Conservation (phyloP, 2,797 vertebrate genomes). For the Ibycter americanus region DNA sequence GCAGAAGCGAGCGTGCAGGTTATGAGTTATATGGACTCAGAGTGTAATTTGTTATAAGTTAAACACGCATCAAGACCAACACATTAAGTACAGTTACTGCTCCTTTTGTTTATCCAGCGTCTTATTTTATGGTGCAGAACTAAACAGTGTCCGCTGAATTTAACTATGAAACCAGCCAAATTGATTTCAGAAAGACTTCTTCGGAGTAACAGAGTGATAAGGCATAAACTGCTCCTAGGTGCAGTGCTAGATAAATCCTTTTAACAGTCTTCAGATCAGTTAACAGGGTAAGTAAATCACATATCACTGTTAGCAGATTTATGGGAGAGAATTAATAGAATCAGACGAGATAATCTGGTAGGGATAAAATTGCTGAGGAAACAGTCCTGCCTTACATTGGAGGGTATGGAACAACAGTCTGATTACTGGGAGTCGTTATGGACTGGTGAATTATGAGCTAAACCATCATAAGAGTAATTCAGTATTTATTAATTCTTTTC, state of each 20-base stretch:
- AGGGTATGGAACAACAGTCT: constrained; percentile 70
- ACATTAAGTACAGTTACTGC: constrained; percentile 13
- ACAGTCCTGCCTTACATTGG: constrained; percentile 70
- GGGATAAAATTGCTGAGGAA: constrained; percentile 79
- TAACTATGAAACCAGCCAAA: constrained; percentile 62
- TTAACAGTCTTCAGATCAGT: constrained; percentile 79
- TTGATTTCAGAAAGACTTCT: constrained; percentile 72
- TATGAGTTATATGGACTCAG: background rate
- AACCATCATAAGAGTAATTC: constrained; percentile 78
- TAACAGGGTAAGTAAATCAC: constrained; percentile 81
- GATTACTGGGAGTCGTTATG: constrained; percentile 73
- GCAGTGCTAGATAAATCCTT: constrained; percentile 78
- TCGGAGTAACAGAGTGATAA: constrained; percentile 58
- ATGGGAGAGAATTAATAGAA: constrained; percentile 84
- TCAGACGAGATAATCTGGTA: constrained; percentile 83
- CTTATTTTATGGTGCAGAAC: constrained; percentile 68
- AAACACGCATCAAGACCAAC: constrained; percentile 33
- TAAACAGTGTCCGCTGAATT: constrained; percentile 58
- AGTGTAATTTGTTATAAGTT: constrained; percentile 41
- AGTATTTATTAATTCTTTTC: constrained; percentile 82
- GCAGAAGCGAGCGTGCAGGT: background rate
- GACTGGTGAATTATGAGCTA: constrained; percentile 78
- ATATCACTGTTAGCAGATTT: constrained; percentile 80
- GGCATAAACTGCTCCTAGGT: constrained; percentile 64
- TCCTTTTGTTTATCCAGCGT: constrained; percentile 64